Conservation (phyloP, 2,797 vertebrate species). For the Chrosomus eos region DNA sequence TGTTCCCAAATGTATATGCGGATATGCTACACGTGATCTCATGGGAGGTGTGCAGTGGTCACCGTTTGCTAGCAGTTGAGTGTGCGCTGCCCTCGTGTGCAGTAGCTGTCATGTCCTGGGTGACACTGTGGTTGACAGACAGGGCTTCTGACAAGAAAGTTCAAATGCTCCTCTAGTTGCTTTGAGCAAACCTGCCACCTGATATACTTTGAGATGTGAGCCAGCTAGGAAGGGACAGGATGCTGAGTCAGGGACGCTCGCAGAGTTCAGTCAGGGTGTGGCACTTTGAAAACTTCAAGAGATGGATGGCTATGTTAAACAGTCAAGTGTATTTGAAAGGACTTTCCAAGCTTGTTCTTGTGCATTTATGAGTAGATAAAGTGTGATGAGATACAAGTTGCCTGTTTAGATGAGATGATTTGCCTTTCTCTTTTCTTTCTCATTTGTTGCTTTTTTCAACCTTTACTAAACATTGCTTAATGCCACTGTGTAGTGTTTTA, state of each 20-base stretch:
- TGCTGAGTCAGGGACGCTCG: slow-evolving; percentile 26
- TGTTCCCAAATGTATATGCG: slow-evolving; percentile 37
- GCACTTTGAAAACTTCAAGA: slow-evolving; percentile 23
- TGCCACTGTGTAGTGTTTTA: not conserved
- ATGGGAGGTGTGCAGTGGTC: slow-evolving; percentile 62
- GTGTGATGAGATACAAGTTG: not conserved
- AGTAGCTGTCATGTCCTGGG: slow-evolving; percentile 21
- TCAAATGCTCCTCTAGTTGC: slow-evolving; percentile 31
- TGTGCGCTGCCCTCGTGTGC: slow-evolving; percentile 23
- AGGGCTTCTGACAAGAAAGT: slow-evolving; percentile 50
- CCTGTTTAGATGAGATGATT: not conserved
- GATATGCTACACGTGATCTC: slow-evolving; percentile 21
- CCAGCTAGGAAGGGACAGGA: slow-evolving; percentile 33
- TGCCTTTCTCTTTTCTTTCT: not conserved
- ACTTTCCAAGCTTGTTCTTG: not conserved
- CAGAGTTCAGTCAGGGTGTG: slow-evolving; percentile 28
- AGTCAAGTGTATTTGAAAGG: not conserved
- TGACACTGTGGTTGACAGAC: slow-evolving; percentile 37
- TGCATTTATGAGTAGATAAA: slow-evolving; percentile 7
- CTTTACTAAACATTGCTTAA: not conserved
- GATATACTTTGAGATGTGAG: slow-evolving; percentile 55
- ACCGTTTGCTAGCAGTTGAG: slow-evolving; percentile 37
- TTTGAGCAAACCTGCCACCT: slow-evolving; percentile 43
- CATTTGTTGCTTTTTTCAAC: not conserved
- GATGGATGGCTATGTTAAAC: slow-evolving; percentile 13